Evolutionary conservation across 1,140 invertebrate species (phyloP).

Genomic region (Lucilia cuprina): DNA sequence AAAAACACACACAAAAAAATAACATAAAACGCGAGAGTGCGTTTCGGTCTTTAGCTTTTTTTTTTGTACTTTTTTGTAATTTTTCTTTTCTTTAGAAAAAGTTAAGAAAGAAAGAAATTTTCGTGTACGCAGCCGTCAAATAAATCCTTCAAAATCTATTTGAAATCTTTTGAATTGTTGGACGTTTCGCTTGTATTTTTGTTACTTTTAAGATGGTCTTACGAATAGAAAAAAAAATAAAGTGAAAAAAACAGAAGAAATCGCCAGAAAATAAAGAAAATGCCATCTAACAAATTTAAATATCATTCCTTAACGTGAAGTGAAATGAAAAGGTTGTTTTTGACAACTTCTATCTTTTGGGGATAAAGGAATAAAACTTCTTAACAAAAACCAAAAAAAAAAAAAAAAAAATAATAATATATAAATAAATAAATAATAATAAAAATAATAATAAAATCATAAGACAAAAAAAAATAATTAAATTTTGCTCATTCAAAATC

Average conservation of each 20-base stretch:
- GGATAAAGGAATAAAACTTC: neutral
- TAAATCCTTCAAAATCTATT: slow-evolving; percentile 30
- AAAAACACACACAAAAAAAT: neutral
- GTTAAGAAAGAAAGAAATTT: slow-evolving; percentile 20
- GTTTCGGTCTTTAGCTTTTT: neutral
- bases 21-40: neutral
- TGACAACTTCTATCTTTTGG: slow-evolving; percentile 39
- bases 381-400: neutral
- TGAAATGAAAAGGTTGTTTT: slow-evolving; percentile 54
- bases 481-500: no score
- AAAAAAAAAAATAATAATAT: neutral
- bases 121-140: slow-evolving; percentile 35
- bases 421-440: no score
- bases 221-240: neutral
- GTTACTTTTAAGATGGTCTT: slow-evolving; percentile 20
- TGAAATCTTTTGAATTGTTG: slow-evolving; percentile 39
- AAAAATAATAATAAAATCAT: no score
- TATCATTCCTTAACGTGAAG: slow-evolving; percentile 61
- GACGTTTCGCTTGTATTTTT: slow-evolving; percentile 28
- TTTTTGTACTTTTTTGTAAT: neutral
- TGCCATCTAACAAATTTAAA: slow-evolving; percentile 39
- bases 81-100: no score
- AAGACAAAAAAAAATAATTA: no score
- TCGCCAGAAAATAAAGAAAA: slow-evolving; percentile 22
- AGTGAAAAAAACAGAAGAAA: neutral